A percentile compares a stretch with the other conserved stretches of the same genome.
Conservation (phyloP, 2,113 vertebrate genomes). For the Monopterus albus region DNA sequence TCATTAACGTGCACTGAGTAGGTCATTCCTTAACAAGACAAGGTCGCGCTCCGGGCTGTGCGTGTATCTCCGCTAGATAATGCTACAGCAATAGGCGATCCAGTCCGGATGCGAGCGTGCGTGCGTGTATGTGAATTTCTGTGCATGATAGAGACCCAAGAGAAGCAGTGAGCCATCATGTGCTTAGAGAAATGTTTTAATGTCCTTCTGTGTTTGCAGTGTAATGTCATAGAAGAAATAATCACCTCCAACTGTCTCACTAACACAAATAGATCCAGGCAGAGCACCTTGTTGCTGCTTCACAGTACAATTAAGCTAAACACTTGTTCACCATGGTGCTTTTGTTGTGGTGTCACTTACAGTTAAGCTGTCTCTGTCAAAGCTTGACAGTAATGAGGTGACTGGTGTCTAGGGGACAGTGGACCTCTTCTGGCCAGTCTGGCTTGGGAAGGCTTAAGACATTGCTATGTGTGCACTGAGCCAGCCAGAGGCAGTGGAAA, state of each 20-base stretch:
- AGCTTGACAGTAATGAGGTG: conserved; percentile 52
- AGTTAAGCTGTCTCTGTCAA: conserved; percentile 55
- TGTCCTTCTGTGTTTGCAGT: background rate
- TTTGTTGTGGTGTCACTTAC: conserved; percentile 35
- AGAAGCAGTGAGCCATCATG: background rate
- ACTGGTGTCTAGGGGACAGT: conserved; percentile 67
- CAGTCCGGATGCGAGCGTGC: conserved; percentile 54
- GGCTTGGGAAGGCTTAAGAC: conserved; percentile 48
- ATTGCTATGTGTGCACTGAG: conserved; percentile 17
- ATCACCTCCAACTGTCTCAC: background rate
- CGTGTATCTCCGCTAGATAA: conserved; percentile 34
- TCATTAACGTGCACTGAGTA: conserved; percentile 68
- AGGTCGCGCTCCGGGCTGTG: conserved; percentile 70
- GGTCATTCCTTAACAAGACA: conserved; percentile 68
- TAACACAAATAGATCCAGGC: background rate
- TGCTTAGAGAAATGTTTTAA: background rate
- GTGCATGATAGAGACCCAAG: conserved; percentile 3
- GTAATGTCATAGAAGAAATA: background rate
- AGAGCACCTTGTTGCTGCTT: background rate
- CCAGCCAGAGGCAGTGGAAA: background rate
- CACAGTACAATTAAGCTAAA: conserved; percentile 24
- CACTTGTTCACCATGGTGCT: conserved; percentile 36
- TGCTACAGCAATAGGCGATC: conserved; percentile 56
- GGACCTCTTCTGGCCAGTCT: conserved; percentile 39
- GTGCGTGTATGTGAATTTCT: conserved; percentile 9